These are phyloP conservation scores for Nasonovia ribisnigri DNA, from an alignment of 2,888 invertebrate genomes.

Conservation along the genomic window DNA sequence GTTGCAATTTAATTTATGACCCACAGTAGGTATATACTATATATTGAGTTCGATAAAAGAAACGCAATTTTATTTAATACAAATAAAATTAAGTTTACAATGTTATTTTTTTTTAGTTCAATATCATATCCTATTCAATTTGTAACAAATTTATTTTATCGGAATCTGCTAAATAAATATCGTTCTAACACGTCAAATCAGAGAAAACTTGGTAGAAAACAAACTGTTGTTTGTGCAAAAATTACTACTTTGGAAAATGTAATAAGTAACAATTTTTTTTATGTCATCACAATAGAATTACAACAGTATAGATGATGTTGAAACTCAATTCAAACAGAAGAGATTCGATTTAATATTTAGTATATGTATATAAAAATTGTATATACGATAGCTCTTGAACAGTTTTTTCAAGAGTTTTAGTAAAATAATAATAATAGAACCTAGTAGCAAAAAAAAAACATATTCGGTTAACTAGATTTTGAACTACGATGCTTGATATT, in stretches of 20 bases:
- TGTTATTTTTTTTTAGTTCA: not conserved
- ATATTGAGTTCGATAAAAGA: not conserved
- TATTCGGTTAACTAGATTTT: constrained; percentile 33
- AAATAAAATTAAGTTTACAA: not conserved
- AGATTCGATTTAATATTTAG: constrained; percentile 6
- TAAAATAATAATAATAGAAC: not conserved
- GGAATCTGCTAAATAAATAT: not conserved
- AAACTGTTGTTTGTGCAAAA: not conserved
- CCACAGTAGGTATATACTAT: not conserved
- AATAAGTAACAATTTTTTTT: not conserved
- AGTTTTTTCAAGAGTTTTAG: constrained; percentile 3
- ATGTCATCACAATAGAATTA: not conserved
- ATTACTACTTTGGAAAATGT: not conserved
- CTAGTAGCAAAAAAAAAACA: not conserved
- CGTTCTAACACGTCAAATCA: not conserved
- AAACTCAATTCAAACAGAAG: not conserved
- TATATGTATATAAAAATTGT: not conserved
- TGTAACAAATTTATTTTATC: not conserved
- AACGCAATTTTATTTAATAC: not conserved
- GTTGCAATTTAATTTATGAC: not conserved
- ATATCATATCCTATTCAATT: not conserved
- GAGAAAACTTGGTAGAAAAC: not conserved
- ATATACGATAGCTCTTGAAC: not conserved
- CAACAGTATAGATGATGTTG: not conserved
- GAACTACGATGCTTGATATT: constrained; percentile 29